phyloP scores from a whole-genome alignment of 1,140 invertebrate species.

The Leucophenga varia region DNA sequence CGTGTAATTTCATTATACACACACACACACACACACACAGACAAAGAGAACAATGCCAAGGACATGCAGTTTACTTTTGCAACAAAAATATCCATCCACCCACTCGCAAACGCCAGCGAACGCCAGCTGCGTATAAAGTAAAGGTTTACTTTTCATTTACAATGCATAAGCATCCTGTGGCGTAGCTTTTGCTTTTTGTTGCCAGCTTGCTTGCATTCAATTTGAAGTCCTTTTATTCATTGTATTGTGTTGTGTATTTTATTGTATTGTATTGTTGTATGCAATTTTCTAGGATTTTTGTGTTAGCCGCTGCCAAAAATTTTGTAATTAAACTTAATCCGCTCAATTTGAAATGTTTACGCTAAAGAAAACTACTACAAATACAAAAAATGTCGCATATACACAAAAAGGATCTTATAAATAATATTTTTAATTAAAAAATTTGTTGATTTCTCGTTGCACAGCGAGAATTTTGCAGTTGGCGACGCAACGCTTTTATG shows the following conservation, averaged over 20 bases:
- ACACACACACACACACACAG: not conserved
- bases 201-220: no score
- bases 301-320: conserved; percentile 28
- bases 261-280: no score
- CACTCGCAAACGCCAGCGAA: conserved; percentile 25
- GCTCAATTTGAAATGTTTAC: conserved; percentile 49
- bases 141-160: conserved; percentile 49
- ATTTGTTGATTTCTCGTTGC: conserved; percentile 4
- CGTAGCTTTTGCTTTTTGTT: not conserved
- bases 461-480: not conserved
- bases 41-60: no score
- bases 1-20: not conserved
- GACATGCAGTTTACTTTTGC: no score
- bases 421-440: conserved; percentile 7
- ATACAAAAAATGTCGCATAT: not conserved
- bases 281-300: no score
- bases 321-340: conserved; percentile 56
- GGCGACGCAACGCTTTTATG: conserved; percentile 23
- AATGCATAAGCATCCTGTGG: no score
- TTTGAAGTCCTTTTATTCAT: no score
- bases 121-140: conserved; percentile 35
- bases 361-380: not conserved
- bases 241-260: no score
- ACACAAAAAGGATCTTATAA: conserved; percentile 21
- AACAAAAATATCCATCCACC: no score